phyloP scores from a whole-genome alignment of 2,888 invertebrate species.

The Endomychus coccineus region DNA sequence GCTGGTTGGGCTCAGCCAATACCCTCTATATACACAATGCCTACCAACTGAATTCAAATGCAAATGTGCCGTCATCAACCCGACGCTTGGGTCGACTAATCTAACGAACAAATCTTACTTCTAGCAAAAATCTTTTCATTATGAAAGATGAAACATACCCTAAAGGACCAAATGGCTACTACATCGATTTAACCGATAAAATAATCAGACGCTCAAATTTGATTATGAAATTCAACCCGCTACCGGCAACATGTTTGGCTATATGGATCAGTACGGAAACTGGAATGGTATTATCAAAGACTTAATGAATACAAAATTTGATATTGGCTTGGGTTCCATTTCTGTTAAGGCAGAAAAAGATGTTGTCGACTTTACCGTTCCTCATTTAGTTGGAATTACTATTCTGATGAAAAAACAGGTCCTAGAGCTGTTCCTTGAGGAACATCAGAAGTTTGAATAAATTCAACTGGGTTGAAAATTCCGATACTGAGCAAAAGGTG shows the following conservation, averaged over 20 bases:
- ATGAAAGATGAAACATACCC: constrained; percentile 59
- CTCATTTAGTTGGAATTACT: constrained; percentile 92
- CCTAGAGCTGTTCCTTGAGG: too few species aligned
- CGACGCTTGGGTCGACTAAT: too few species aligned
- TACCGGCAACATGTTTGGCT: constrained; percentile 68
- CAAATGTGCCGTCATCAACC: too few species aligned
- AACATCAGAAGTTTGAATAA: too few species aligned
- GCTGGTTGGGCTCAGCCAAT: too few species aligned
- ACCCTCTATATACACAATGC: too few species aligned
- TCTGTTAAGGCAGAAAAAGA: constrained; percentile 97
- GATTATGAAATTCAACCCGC: constrained; percentile 82
- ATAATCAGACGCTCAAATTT: constrained; percentile 78
- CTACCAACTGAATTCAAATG: too few species aligned
- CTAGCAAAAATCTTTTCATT: too few species aligned
- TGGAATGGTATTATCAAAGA: constrained; percentile 53
- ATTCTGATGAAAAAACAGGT: constrained; percentile 95
- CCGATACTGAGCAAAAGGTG: too few species aligned
- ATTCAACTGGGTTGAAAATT: too few species aligned
- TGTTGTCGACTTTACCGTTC: constrained; percentile 96
- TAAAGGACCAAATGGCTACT: constrained; percentile 76
- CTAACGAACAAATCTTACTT: too few species aligned
- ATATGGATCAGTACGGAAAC: constrained; percentile 73
- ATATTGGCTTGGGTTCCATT: constrained; percentile 87
- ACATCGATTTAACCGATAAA: constrained; percentile 86
- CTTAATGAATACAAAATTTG: constrained; percentile 59